phyloP scores from a whole-genome alignment of 1,140 invertebrate species.

The Nomia melanderi region DNA sequence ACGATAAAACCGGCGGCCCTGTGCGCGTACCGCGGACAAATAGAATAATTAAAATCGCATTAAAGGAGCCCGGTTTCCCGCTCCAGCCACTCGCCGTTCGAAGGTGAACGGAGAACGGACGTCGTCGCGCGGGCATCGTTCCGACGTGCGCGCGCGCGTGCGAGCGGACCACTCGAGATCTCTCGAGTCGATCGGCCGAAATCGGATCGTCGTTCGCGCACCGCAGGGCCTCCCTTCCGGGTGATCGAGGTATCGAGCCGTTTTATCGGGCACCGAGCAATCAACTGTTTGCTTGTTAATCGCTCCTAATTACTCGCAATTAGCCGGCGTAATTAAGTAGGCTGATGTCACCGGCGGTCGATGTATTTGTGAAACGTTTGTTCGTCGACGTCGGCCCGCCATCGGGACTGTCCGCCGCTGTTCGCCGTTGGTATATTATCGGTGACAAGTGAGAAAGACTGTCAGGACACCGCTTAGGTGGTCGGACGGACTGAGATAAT shows the following conservation, averaged over 20 bases:
- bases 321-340: slow-evolving; percentile 73
- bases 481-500: too few relatives aligned
- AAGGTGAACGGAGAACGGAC: slow-evolving; percentile 2
- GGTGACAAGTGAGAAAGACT: slow-evolving; percentile 33
- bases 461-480: neutral
- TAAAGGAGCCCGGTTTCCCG: slow-evolving; percentile 53
- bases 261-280: slow-evolving; percentile 58
- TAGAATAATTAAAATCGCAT: slow-evolving; percentile 76
- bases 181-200: neutral
- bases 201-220: neutral
- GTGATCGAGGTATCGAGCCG: slow-evolving; percentile 36
- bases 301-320: slow-evolving; percentile 74
- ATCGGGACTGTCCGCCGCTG: slow-evolving; percentile 9
- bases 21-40: slow-evolving; percentile 61
- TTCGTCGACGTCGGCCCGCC: slow-evolving; percentile 46
- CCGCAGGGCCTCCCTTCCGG: neutral
- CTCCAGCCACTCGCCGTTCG: slow-evolving; percentile 12
- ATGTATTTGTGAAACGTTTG: slow-evolving; percentile 62
- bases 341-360: slow-evolving; percentile 70
- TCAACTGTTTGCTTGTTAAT: slow-evolving; percentile 76
- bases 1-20: slow-evolving; percentile 48
- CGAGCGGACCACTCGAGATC: neutral
- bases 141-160: neutral
- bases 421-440: slow-evolving; percentile 43
- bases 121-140: neutral